Base-by-base conservation (phyloP, 1,140 invertebrate genomes). In the Aphis gossypii region DNA sequence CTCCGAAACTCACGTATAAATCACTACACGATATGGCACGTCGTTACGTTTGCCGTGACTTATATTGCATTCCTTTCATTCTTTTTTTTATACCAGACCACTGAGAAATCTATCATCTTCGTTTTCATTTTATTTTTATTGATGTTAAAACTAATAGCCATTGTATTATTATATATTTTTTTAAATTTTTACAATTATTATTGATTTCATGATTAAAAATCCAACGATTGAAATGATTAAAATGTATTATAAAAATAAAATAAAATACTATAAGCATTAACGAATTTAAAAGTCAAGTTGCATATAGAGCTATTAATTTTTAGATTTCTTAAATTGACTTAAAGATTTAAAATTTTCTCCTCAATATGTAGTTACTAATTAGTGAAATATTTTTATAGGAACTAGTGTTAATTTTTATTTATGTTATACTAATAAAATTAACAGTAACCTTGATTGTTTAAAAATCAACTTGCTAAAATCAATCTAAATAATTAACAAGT, bases 51-150 rank as follows among this genome's bases (percentile, higher is more conserved):
- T 48, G 18, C 30, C 25, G 60, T 76, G 86, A 48, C 44, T 87
- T 87, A 86, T 86, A 87, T 87, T 87, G 46, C 46, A 48, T 87
- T 87, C 46, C 86, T 48, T 48, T 51, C 86, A n/a, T 35, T n/a
- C 25, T 35, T 46, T 2, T 2, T 30, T 18, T 44, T 9, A 30
- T 87, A 25, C 25, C 30, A 46, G 11, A 87, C 30, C 5, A 30
- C 25, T 14, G 44, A 46, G 84, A 86, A 87, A 87, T 87, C 86
- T 48, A 48, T 87, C 30, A 48, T 87, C 46, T n/a, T 46, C 30
- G 83, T 14, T 84, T 11, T 84, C 5, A 44, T 9, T 44, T 84
- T n/a, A 41, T 41, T 41, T 1, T 41, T 41, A 41, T 41, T 41
- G 38, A 41, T 41, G 38, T 2, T 2, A 41, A 41, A 41, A 41